Base-by-base conservation (phyloP, 23 tunicate genomes). In the Styela clava region DNA sequence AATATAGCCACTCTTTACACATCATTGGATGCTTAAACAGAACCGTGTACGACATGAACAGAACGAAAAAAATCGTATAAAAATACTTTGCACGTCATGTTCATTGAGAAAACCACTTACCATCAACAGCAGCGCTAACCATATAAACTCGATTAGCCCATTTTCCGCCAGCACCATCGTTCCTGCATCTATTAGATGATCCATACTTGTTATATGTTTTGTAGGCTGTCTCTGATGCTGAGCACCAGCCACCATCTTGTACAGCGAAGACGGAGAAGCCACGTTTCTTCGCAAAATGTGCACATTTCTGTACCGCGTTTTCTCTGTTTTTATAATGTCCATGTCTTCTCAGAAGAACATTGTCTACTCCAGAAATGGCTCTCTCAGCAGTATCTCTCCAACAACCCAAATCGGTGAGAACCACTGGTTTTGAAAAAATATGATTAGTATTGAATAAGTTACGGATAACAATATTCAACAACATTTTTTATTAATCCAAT, bases 231-330 rank as follows among this genome's bases (percentile, higher is more conserved):
- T 33, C 16, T 1, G 56, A 73, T 33, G 56, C 52, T 24, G 78
- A 51, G 78, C 78, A 73, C 78, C 78, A 73, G 2, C 78, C 78
- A 2, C 52, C 52, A 24, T 73, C 56, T 16, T 73, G 78, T 7
- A 73, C 22, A 16, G 78, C 78, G 21, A 73, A 34, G 24, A 73
- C 26, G 1, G 18, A 1, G 52, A 34, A 73, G 23, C 78, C 78
- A 34, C 78, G 44, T 21, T 32, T 73, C 61, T 73, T 34, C 1
- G 78, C 78, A 33, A 52, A 51, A 2, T 73, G 78, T 29, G 78
- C 78, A 24, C 78, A 73, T 73, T 73, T 73, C 78, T 73, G 78
- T 33, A 73, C 44, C 1, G 78, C 78, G 51, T 73, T 33, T 21
- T 73, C 78, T 32, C 78, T 31, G 1, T 2, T 12, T 16, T 52